phyloP scores from a whole-genome alignment of 2,888 invertebrate genomes.

The Sinopyrophorus schimmeli region DNA sequence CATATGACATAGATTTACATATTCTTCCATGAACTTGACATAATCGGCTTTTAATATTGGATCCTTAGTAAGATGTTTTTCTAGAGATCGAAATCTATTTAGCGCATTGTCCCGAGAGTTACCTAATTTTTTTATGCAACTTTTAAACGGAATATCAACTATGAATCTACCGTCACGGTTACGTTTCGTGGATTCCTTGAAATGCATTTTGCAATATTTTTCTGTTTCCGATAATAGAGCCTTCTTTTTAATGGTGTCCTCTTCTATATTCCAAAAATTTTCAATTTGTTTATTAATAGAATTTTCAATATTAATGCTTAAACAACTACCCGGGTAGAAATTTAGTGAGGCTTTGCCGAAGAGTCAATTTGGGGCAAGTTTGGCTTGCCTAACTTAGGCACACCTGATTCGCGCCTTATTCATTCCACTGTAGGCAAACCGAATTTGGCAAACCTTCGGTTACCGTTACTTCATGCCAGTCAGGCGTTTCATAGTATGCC shows the following conservation, averaged over 20 bases:
- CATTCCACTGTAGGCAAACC: too few species aligned
- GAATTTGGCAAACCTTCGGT: too few species aligned
- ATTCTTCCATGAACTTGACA: slow-evolving; percentile 34
- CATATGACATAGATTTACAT: slow-evolving; percentile 34
- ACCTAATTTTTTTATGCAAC: slow-evolving; percentile 17
- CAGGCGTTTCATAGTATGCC: too few species aligned
- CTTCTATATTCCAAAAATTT: slow-evolving; percentile 34
- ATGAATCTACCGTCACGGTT: slow-evolving; percentile 27
- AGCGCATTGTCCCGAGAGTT: slow-evolving; percentile 11
- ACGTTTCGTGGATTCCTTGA: slow-evolving; percentile 24
- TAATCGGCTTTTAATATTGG: slow-evolving; percentile 28
- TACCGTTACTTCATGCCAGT: too few species aligned
- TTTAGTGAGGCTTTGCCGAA: too few species aligned
- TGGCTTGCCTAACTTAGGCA: too few species aligned
- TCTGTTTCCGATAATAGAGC: slow-evolving; percentile 20
- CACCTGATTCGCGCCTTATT: too few species aligned
- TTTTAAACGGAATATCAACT: slow-evolving; percentile 32
- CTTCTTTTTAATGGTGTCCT: slow-evolving; percentile 12
- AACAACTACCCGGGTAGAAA: neutral
- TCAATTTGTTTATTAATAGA: slow-evolving; percentile 11
- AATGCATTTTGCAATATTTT: slow-evolving; percentile 31
- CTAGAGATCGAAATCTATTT: slow-evolving; percentile 30
- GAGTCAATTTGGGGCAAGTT: too few species aligned
- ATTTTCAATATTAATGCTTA: neutral
- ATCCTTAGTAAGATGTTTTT: slow-evolving; percentile 30